Base-by-base conservation (phyloP, 2,113 vertebrate species). In the Pangasianodon hypophthalmus region DNA sequence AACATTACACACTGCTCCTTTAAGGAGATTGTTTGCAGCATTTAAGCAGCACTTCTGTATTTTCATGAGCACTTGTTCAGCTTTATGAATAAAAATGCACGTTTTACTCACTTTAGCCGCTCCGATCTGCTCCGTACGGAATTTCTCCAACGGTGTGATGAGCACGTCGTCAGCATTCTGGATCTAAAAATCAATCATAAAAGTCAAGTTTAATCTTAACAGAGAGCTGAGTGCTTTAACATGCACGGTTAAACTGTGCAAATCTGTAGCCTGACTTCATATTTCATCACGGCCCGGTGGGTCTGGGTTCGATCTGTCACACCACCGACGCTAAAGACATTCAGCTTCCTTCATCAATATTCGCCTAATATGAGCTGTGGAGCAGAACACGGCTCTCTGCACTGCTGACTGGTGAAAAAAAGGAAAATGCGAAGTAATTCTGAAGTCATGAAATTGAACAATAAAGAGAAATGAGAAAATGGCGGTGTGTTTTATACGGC, bases 161-260 rank as follows among this genome's bases (percentile, higher is more conserved):
- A 99, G 94, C 89, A 99, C 98, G 91, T 99, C 98, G 86, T 99
- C 98, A 37, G 98, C 98, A 64, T 99, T 99, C 95, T 99, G 98
- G 94, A 99, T 98, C 98, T 99, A 96, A 91, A 97, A 97, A 90
- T 82, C 67, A 87, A 94, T 94, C 84, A 87, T 56, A 92, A 46
- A 88, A 32, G 18, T 46, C 41, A 58, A 62, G 80, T 44, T 88
- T 21, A 32, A 82, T 86, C 73, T 81, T 46, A 64, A 37, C 67
- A 67, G n/a, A 24, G 7, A 85, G 86, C 48, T 71, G 69, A 79
- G 52, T 32, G 64, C 82, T 87, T 86, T 56, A 85, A 90, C 62
- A 86, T 75, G 50, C 81, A 24, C 32, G 10, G 46, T 21, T 62
- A 29, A 75, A 54, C 69, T 84, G 75, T 46, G n/a, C 67, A 84